Percentiles rank a stretch among this genome's conserved stretches.
Evolutionary conservation across 2,797 vertebrate genomes (phyloP).

Genomic region (Alca torda): DNA sequence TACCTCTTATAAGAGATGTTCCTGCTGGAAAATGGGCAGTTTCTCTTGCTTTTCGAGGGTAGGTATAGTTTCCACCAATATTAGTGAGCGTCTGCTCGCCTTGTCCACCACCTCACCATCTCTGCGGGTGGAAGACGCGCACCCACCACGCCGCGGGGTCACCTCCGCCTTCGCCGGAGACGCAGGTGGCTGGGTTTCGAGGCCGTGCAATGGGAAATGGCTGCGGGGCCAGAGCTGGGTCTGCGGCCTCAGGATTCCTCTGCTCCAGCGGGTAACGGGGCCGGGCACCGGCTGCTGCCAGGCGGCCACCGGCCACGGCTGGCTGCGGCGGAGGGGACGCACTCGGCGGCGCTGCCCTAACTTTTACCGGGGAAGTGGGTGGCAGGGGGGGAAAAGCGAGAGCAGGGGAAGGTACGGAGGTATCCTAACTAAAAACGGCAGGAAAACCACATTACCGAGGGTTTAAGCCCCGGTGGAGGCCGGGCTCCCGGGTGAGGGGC

Average conservation of each 20-base stretch:
- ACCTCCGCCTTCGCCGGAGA: neutral
- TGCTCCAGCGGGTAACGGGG: neutral
- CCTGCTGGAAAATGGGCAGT: accelerated
- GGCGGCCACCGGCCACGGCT: too few relatives aligned
- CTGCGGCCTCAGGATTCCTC: neutral
- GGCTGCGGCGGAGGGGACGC: neutral
- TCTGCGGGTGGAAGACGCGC: neutral
- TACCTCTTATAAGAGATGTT: accelerated
- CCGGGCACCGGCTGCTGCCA: neutral
- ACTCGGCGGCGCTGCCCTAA: neutral
- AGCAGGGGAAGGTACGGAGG: neutral
- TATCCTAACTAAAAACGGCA: accelerated
- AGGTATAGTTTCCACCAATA: neutral
- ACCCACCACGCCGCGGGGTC: accelerated
- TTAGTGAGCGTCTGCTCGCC: neutral
- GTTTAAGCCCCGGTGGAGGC: neutral
- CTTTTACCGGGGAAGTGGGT: neutral
- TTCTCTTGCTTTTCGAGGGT: neutral
- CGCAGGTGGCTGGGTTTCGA: accelerated
- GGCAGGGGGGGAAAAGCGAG: neutral
- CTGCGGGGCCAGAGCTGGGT: neutral
- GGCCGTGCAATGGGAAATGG: neutral
- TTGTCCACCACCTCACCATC: accelerated
- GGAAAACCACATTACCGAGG: accelerated
- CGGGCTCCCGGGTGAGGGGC: neutral